These are phyloP conservation scores for Florisuga fusca DNA, from an alignment of 2,797 vertebrate species.

Conservation along the genomic window DNA sequence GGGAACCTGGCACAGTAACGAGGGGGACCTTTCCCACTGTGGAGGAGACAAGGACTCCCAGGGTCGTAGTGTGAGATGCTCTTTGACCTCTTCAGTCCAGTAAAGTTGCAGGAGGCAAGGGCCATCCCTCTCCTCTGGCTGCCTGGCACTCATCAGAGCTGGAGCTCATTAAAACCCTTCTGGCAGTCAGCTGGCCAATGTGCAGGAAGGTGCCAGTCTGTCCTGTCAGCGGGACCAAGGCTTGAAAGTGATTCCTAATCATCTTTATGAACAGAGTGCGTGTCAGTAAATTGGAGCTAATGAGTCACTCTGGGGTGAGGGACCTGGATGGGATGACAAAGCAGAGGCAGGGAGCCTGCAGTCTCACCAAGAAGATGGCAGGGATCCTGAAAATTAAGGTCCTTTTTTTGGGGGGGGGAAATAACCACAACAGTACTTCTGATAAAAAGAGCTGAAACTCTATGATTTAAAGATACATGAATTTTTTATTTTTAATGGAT, in stretches of 20 bases:
- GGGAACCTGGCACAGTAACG: not conserved
- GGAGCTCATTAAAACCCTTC: conserved; percentile 18
- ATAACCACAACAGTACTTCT: not conserved
- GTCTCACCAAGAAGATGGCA: not conserved
- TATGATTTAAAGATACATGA: not conserved
- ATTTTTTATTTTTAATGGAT: not conserved
- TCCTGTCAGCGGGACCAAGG: conserved; percentile 8
- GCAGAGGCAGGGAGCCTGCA: not conserved
- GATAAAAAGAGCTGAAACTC: not conserved
- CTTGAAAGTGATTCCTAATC: conserved; percentile 33
- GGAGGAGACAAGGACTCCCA: not conserved
- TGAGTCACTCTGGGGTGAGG: not conserved
- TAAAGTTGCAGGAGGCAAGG: not conserved
- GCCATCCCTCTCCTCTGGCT: not conserved
- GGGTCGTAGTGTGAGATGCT: not conserved
- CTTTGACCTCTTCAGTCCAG: not conserved
- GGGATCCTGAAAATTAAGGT: not conserved
- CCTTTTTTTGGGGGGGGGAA: not conserved
- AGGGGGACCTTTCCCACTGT: not conserved
- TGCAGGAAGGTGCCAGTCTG: conserved; percentile 14
- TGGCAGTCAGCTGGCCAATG: not conserved
- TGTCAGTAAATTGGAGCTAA: not conserved
- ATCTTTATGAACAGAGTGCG: not conserved
- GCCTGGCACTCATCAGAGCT: not conserved
- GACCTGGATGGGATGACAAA: not conserved